Conservation (phyloP, 2,797 vertebrate genomes). For the Pteropus rufus region DNA sequence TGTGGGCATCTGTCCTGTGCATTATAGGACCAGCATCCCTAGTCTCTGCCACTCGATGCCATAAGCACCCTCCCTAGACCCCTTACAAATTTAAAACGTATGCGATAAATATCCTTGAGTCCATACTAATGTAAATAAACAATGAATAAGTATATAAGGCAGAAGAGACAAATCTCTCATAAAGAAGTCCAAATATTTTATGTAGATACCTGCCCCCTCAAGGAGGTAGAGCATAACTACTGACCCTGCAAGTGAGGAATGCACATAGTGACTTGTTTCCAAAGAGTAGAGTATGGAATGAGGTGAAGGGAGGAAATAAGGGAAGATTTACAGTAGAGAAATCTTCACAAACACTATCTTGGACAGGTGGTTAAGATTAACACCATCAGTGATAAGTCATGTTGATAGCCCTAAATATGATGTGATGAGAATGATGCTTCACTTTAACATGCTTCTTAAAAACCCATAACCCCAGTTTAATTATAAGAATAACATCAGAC, state of each 20-base stretch:
- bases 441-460: neutral
- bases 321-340: neutral
- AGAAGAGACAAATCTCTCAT: neutral
- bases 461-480: neutral
- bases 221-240: neutral
- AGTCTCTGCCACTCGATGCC: neutral
- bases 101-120: neutral
- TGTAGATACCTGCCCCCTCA: neutral
- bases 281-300: neutral
- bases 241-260: neutral
- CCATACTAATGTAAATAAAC: neutral
- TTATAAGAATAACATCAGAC: neutral
- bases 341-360: neutral
- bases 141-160: neutral
- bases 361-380: constrained; percentile 8
- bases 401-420: neutral
- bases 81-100: neutral
- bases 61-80: neutral
- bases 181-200: constrained; percentile 21
- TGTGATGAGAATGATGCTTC: neutral
- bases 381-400: neutral
- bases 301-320: neutral
- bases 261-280: neutral
- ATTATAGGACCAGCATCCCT: neutral
- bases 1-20: neutral